Evolutionary conservation across 2,888 invertebrate species (phyloP), one percentile per base, ranked within the genome.

Genomic region (Ichneumon xanthorius): DNA sequence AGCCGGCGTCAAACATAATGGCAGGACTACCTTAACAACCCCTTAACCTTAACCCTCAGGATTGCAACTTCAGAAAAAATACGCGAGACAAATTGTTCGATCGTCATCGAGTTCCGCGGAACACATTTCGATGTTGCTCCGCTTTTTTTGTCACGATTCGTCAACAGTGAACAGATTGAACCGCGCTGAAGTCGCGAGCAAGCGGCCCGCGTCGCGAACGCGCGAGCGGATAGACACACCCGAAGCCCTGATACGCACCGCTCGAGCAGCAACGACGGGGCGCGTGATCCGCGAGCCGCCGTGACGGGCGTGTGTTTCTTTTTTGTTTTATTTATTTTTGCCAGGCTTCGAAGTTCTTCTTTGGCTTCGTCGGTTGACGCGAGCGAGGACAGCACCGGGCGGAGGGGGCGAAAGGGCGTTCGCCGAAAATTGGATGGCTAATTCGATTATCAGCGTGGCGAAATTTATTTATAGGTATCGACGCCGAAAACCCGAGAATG

Each of bases 21-120:
- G 4, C 5, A 33, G 33, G 33, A 33, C 33, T 40, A 9, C 2
- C 40, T 40, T 40, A 11, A n/a, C 63, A 26, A 1, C 26, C 26
- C 26, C 26, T 26, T 26, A 26, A 26, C 26, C 26, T 26, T 26
- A 26, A 68, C 78, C 70, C 78, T 70, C 53, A 73, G 84, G 81
- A 86, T 84, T 86, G 81, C 84, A 86, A 86, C 86, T 86, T 86
- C 58, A 72, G 65, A 63, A 81, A 75, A 78, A 71, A 70, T 4
- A 16, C 70, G 70, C 30, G 22, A 50, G 71, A 45, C 50, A 77
- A 81, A 84, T 78, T 72, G 79, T 79, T 55, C 45, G 45, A 22
- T 55, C 30, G 30, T 72, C 45, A 48, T 55, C 48, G 37, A 73
- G 37, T 53, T 5, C n/a, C 16, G 50, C 16, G 50, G 4, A 4